Evolutionary conservation across 2,888 invertebrate genomes (phyloP).

Genomic region (Xylota segnis): DNA sequence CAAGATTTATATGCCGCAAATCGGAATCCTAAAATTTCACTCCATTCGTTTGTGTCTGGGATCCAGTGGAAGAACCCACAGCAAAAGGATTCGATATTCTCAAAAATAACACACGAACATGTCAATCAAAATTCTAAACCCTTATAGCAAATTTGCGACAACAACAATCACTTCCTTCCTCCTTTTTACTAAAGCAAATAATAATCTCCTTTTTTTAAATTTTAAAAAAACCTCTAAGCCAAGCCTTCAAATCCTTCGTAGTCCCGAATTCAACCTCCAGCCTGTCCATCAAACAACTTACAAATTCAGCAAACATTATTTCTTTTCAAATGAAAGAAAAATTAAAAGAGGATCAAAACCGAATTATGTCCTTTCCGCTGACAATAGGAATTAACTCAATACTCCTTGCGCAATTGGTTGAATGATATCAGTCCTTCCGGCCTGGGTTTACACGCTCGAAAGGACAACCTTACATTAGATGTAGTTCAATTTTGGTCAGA

Average conservation of each 20-base stretch:
- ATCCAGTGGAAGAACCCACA: no score
- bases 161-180: not conserved
- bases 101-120: not conserved
- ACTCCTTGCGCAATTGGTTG: slow-evolving; percentile 46
- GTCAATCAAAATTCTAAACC: not conserved
- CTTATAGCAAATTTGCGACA: not conserved
- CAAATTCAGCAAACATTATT: not conserved
- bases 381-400: slow-evolving; percentile 61
- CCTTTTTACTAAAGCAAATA: not conserved
- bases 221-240: not conserved
- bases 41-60: no score
- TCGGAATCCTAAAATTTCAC: no score
- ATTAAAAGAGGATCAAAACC: slow-evolving; percentile 59
- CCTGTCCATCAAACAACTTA: slow-evolving; percentile 19
- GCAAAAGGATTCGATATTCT: not conserved
- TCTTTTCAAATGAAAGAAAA: slow-evolving; percentile 16
- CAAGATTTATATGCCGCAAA: no score
- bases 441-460: slow-evolving; percentile 56
- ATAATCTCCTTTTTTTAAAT: not conserved
- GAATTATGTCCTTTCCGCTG: slow-evolving; percentile 53
- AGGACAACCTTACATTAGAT: slow-evolving; percentile 77
- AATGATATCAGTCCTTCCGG: slow-evolving; percentile 10
- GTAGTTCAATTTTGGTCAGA: slow-evolving; percentile 79
- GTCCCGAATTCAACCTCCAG: not conserved
- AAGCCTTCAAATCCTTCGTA: not conserved